A percentile compares a stretch with the other conserved stretches of the same genome.
phyloP scores from a whole-genome alignment of 2,797 vertebrate species.

The Phoxinus dragarum region DNA sequence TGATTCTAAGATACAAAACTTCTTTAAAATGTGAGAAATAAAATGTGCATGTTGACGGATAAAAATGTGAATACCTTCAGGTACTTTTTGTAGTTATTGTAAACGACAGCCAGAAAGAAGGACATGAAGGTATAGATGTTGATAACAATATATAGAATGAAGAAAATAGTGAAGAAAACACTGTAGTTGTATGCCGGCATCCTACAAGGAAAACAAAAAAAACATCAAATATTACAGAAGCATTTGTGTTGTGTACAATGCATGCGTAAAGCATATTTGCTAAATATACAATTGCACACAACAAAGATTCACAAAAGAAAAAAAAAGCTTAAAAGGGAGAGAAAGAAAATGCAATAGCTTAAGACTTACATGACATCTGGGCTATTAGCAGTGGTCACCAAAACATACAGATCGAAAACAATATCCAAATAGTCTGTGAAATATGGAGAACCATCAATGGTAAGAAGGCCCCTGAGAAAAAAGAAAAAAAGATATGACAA shows the following conservation, averaged over 20 bases:
- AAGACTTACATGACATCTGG: slow-evolving; percentile 90
- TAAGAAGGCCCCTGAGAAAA: slow-evolving; percentile 80
- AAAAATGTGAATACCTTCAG: slow-evolving; percentile 82
- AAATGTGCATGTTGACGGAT: not conserved
- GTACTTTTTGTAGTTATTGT: slow-evolving; percentile 95
- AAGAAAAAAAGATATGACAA: not conserved
- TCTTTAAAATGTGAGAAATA: not conserved
- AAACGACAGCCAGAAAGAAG: slow-evolving; percentile 93
- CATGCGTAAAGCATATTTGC: not conserved
- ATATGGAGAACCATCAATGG: slow-evolving; percentile 81
- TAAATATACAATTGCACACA: not conserved
- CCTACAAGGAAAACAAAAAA: slow-evolving; percentile 71
- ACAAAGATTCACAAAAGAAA: not conserved
- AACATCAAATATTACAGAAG: not conserved
- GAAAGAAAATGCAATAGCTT: not conserved
- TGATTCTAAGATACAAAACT: not conserved
- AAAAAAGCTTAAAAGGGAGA: not conserved
- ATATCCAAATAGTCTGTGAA: slow-evolving; percentile 88
- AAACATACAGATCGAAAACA: slow-evolving; percentile 90
- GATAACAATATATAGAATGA: slow-evolving; percentile 89
- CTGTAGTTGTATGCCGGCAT: slow-evolving; percentile 92
- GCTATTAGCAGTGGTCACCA: slow-evolving; percentile 93
- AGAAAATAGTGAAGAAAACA: slow-evolving; percentile 86
- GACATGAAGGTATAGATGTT: slow-evolving; percentile 98
- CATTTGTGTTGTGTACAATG: not conserved